Evolutionary conservation across 2,888 invertebrate genomes (phyloP), one percentile per base, ranked within the genome.

Genomic region (Macrophya alboannulata): DNA sequence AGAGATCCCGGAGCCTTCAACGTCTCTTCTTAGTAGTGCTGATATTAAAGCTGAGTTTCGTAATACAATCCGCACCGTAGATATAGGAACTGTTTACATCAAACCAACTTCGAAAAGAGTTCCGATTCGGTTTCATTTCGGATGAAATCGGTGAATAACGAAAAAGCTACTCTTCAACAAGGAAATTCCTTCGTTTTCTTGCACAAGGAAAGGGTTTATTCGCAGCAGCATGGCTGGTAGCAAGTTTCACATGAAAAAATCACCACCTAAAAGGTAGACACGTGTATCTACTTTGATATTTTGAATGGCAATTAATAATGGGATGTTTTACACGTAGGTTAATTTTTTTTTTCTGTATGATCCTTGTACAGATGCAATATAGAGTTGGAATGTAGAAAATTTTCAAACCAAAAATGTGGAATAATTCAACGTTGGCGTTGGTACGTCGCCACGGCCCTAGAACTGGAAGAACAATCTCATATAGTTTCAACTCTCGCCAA

Each of bases 391-490:
- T 71, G 25, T 71, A 37, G 40, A 15, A 40, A 40, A 40, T n/a
- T 17, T 40, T 71, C n/a, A 4, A 37, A 40, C 71, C n/a, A 71
- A 40, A 37, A 71, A 71, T 71, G 71, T 15, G 71, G 17, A 71
- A 71, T 40, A 40, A 71, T 71, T 71, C n/a, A 71, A 71, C 71
- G 17, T 71, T 31, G 17, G 40, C n/a, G 15, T 71, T 40, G 6
- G 71, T 71, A 40, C 71, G 40, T 71, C 71, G 71, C 71, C 71
- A 40, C 40, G 17, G 71, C 37, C 71, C 25, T 40, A 71, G 31
- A 71, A 17, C 71, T 71, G 71, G 5, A 15, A 15, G 48, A 74
- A 74, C 74, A 74, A 74, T 74, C 74, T 74, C n/a, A 25, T 74
- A 48, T 25, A 48, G 76, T 25, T 76, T 76, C 76, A 76, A 48